Base-by-base conservation (phyloP, 2,113 vertebrate species). In the Corythornis madagascariensis region DNA sequence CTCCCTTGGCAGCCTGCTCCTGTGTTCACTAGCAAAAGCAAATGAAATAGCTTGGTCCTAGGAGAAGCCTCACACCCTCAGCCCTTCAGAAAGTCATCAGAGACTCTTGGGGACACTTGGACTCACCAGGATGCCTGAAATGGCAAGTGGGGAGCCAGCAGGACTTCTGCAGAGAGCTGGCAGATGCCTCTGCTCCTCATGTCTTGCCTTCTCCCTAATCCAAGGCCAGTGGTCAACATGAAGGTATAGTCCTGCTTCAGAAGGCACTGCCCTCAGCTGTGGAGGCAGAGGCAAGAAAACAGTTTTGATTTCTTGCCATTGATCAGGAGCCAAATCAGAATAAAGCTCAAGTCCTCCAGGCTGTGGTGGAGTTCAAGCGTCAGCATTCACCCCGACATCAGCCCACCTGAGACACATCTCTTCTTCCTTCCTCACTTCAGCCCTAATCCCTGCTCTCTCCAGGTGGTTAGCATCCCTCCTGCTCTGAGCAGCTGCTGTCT, bases 1-100 rank as follows among this genome's bases (percentile, higher is more conserved):
- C 16, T 25, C 40, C 69, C 35, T 5, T 5, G 0, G 8, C 42
- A 67, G 21, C 42, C 5, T 0, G 2, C 20, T 22, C 67, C 40
- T 5, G 1, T 3, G 53, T 5, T 14, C 55, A 47, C 1, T 78
- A 40, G n/a, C 33, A 57, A 63, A n/a, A 85, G 15, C 19, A 76
- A 71, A 61, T 1, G 18, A 45, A 73, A 50, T 2, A 33, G 50
- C 21, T 11, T 10, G 2, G 28, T 11, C 43, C 25, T 20, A 14
- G 25, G 28, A 81, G 52, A 63, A 77, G 31, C 7, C 5, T 65
- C 11, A 4, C 4, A 18, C 3, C 12, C 8, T 10, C 18, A 28
- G 20, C n/a, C 4, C 28, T 59, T 29, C 63, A 43, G 35, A 33
- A 35, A 83, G 21, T 6, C 7, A 0, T 5, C 60, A 35, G 45